Conservation (phyloP, 1,140 invertebrate species). For the Hylaeus anthracinus region DNA sequence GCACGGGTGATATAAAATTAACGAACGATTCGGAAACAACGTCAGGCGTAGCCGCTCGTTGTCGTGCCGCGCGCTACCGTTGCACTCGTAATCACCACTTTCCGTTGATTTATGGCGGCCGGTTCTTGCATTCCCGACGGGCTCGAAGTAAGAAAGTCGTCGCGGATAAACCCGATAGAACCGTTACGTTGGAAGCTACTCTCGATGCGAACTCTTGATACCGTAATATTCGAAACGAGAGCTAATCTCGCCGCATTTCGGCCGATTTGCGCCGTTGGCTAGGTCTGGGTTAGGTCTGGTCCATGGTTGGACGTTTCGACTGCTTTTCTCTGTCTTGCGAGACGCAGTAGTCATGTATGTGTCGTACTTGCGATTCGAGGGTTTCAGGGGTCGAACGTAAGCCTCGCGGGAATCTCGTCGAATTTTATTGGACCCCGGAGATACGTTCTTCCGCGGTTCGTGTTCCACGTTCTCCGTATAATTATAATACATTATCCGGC, state of each 20-base stretch:
- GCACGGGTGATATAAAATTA: conserved; percentile 46
- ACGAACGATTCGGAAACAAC: conserved; percentile 38
- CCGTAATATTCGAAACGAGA: no score
- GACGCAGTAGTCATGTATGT: not conserved
- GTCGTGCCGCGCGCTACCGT: conserved; percentile 42
- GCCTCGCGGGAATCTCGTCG: conserved; percentile 11
- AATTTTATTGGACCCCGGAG: conserved; percentile 19
- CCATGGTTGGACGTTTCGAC: no score
- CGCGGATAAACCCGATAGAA: conserved; percentile 13
- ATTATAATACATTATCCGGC: not conserved
- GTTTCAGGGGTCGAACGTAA: conserved; percentile 5
- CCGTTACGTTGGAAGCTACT: no score
- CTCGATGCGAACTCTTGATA: no score
- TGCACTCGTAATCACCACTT: conserved; percentile 52
- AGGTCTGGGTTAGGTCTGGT: no score
- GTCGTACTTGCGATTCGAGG: conserved; percentile 9
- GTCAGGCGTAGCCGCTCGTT: conserved; percentile 20
- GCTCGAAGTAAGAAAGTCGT: conserved; percentile 22
- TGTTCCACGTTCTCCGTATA: not conserved
- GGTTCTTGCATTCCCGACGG: not conserved
- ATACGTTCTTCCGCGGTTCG: not conserved
- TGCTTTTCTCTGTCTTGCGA: not conserved
- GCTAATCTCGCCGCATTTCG: no score
- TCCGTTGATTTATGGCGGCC: conserved; percentile 42
- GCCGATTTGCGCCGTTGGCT: no score